A percentile compares a stretch with the other conserved stretches of the same genome.
Conservation (phyloP, 2,888 invertebrate genomes). For the Tethea ocularis region DNA sequence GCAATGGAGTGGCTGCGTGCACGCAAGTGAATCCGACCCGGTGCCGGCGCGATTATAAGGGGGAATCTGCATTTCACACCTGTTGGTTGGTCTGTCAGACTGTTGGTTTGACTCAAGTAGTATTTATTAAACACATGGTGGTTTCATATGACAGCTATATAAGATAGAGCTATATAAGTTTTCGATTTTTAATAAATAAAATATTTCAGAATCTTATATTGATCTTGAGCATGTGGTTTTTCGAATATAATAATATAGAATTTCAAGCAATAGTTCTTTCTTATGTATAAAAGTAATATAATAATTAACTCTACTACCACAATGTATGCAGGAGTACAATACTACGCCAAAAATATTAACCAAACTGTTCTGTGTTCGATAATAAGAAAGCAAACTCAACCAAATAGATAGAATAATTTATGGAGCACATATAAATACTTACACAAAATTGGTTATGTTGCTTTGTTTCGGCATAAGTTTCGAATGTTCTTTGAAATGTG, state of each 20-base stretch:
- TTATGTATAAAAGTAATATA: slow-evolving; percentile 27
- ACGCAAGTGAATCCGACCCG: no score
- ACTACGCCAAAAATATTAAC: slow-evolving; percentile 48
- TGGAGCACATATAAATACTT: slow-evolving; percentile 20
- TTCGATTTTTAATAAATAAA: slow-evolving; percentile 18
- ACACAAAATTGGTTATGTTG: slow-evolving; percentile 18
- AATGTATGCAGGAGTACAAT: slow-evolving; percentile 9
- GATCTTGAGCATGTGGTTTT: slow-evolving; percentile 27
- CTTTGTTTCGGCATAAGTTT: slow-evolving; percentile 24
- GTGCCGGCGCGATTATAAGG: no score
- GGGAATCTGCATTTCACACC: no score
- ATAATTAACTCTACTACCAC: neutral
- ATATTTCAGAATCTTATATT: slow-evolving; percentile 26
- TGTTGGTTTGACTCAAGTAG: no score
- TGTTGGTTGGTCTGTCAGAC: no score
- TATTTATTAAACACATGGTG: no score
- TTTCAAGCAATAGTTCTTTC: slow-evolving; percentile 32
- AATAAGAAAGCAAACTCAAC: slow-evolving; percentile 35
- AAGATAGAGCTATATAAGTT: slow-evolving; percentile 20
- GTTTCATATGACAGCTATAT: slow-evolving; percentile 7
- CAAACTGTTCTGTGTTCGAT: slow-evolving; percentile 45
- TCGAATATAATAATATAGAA: slow-evolving; percentile 27
- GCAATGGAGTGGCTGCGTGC: no score
- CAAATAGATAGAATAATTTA: slow-evolving; percentile 37
- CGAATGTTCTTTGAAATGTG: slow-evolving; percentile 16